Percentiles rank a stretch among this genome's conserved stretches.
Conservation (phyloP, 2,797 vertebrate genomes). For the Sternarchorhynchus goeldii region DNA sequence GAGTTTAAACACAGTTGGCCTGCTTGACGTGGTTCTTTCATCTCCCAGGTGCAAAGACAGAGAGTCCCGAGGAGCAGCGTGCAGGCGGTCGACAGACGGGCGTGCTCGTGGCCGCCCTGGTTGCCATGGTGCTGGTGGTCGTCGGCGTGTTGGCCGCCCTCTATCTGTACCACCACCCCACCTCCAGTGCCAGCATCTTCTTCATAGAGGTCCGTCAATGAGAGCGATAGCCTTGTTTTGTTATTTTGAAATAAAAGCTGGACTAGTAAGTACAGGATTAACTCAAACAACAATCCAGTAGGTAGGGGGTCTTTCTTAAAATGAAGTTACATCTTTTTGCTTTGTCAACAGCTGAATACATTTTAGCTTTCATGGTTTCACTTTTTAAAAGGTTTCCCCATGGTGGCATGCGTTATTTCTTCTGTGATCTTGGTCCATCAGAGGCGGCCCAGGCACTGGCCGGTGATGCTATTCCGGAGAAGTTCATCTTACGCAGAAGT, state of each 20-base stretch:
- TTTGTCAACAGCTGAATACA: no score
- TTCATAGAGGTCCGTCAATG: constrained; percentile 86
- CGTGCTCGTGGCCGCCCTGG: constrained; percentile 82
- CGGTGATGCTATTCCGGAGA: constrained; percentile 91
- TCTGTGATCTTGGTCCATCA: constrained; percentile 56
- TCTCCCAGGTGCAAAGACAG: constrained; percentile 50
- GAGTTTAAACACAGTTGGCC: background rate
- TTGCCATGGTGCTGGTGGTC: constrained; percentile 81
- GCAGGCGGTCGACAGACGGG: constrained; percentile 74
- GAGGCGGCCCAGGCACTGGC: constrained; percentile 90
- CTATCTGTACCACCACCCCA: constrained; percentile 92
- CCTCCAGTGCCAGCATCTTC: constrained; percentile 89
- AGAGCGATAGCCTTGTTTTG: background rate
- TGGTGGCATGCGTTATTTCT: no score
- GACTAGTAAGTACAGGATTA: no score
- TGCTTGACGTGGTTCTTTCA: background rate
- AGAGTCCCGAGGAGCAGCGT: constrained; percentile 26
- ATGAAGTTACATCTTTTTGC: no score
- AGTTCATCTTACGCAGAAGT: constrained; percentile 93
- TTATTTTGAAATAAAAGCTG: background rate
- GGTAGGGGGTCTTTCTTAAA: no score
- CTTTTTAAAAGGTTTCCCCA: no score
- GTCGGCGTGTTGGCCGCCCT: constrained; percentile 79
- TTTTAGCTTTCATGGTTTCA: no score
- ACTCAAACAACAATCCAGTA: background rate